These are phyloP conservation scores for Melanotaenia pygmaea DNA, from an alignment of 2,797 vertebrate genomes.

Conservation along the genomic window DNA sequence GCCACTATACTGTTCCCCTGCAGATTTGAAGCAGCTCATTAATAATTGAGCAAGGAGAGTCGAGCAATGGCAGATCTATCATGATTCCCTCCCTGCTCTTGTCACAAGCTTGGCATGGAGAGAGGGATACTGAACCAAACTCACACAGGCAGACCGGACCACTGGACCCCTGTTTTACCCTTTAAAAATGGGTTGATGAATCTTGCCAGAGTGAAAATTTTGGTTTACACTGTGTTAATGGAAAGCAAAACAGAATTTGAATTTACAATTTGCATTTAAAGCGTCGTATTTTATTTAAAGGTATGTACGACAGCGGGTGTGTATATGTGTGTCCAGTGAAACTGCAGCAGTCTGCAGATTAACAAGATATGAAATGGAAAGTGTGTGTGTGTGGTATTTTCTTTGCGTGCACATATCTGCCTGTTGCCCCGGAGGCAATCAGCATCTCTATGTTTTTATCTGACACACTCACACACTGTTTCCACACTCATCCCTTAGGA, in stretches of 20 bases:
- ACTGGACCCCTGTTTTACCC: not conserved
- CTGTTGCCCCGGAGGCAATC: not conserved
- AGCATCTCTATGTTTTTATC: conserved; percentile 2
- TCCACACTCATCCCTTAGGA: not conserved
- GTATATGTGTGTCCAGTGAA: not conserved
- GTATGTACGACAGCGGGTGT: too few species aligned
- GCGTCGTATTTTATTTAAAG: not conserved
- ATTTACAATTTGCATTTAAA: conserved; percentile 18
- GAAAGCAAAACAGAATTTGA: not conserved
- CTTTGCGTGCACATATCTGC: conserved; percentile 2
- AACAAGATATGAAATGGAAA: conserved; percentile 20
- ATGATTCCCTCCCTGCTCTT: conserved; percentile 39
- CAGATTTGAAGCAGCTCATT: conserved; percentile 61
- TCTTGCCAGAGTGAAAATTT: not conserved
- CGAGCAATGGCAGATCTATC: conserved; percentile 51
- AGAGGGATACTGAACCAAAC: conserved; percentile 34
- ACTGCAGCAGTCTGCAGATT: not conserved
- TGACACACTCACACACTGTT: conserved; percentile 8
- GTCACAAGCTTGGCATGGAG: conserved; percentile 25
- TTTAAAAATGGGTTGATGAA: conserved; percentile 35
- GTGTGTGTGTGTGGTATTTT: not conserved
- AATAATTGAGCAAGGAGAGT: conserved; percentile 62
- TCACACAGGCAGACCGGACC: not conserved
- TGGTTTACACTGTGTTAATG: not conserved
- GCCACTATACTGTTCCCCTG: conserved; percentile 28